Conservation (phyloP, 2,888 invertebrate species). For the Leucophora obtusa region DNA sequence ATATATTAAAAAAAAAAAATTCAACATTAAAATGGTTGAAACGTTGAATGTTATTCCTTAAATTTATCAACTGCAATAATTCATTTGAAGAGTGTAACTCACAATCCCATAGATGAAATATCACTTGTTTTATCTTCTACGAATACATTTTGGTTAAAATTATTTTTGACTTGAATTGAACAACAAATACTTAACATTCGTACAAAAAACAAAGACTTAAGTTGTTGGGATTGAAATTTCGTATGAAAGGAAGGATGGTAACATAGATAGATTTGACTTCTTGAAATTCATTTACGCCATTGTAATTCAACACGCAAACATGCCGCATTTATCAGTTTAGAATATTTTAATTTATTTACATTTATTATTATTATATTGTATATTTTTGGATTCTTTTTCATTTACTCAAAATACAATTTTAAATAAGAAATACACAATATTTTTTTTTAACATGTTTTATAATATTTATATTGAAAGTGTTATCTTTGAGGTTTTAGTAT, state of each 20-base stretch:
- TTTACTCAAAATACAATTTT: slow-evolving; percentile 20
- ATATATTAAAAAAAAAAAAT: background rate
- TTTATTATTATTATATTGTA: slow-evolving; percentile 47
- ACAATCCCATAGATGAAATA: slow-evolving; percentile 11
- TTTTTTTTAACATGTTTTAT: slow-evolving; percentile 35
- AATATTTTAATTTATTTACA: slow-evolving; percentile 61
- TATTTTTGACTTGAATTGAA: slow-evolving; percentile 25
- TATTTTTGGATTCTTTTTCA: slow-evolving; percentile 28
- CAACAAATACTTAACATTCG: slow-evolving; percentile 12
- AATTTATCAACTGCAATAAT: slow-evolving; percentile 51
- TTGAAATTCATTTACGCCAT: slow-evolving; percentile 67
- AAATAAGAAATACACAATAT: slow-evolving; percentile 32
- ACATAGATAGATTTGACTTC: slow-evolving; percentile 25
- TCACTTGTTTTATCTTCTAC: slow-evolving; percentile 16
- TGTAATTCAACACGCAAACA: slow-evolving; percentile 75
- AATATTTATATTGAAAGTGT: slow-evolving; percentile 45
- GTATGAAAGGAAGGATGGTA: slow-evolving; percentile 31
- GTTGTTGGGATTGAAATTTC: slow-evolving; percentile 20
- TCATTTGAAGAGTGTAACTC: slow-evolving; percentile 12
- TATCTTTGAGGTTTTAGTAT: slow-evolving; percentile 45
- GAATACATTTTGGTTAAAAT: slow-evolving; percentile 28
- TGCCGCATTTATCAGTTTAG: slow-evolving; percentile 72
- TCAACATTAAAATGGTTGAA: slow-evolving; percentile 73
- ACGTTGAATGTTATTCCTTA: slow-evolving; percentile 33
- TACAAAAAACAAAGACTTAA: slow-evolving; percentile 30